Evolutionary conservation across 2,797 vertebrate genomes (phyloP), one percentile per base, ranked within the genome.

Genomic region (Eleutherodactylus coqui): DNA sequence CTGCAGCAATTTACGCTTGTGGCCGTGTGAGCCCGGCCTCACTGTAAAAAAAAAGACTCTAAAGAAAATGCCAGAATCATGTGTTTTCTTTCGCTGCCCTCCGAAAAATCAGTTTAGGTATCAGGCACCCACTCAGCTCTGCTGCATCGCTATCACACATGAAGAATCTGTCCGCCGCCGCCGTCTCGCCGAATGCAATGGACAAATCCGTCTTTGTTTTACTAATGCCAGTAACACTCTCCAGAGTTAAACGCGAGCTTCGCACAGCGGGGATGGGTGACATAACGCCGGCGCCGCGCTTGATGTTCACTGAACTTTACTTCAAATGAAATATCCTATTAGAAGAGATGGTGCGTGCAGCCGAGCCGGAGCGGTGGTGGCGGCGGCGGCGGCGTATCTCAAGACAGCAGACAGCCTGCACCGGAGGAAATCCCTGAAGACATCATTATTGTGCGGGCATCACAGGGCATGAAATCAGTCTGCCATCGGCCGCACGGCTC

Each of bases 391-490:
- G 32, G 78, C 13, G 53, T 86, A 64, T 41, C 67, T n/a, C 70
- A 32, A 47, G 45, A 60, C 49, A 79, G 34, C 76, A 41, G 51
- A 79, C 77, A 80, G 36, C 47, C 76, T 41, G 47, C 62, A 55
- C 34, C 32, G 10, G 45, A 79, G 84, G 67, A 78, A 76, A 55
- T 82, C 72, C 58, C 85, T 58, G 0, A 24, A 77, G 79, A 86
- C 79, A 82, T 82, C 79, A 86, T 86, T 86, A 75, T 81, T 67
- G 55, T 86, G 60, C 45, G 70, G 47, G 38, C 79, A 86, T 86
- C 85, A 67, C 70, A 82, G 72, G 72, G 79, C 72, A 82, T 70
- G 79, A 76, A 86, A 76, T 75, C 75, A 76, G 72, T 32, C 85
- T 82, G 78, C 72, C 34, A 73, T 73, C 69, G 45, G 34, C 19